These are phyloP conservation scores for Pelochelys cantorii DNA, from an alignment of 2,797 vertebrate genomes.

Conservation along the genomic window DNA sequence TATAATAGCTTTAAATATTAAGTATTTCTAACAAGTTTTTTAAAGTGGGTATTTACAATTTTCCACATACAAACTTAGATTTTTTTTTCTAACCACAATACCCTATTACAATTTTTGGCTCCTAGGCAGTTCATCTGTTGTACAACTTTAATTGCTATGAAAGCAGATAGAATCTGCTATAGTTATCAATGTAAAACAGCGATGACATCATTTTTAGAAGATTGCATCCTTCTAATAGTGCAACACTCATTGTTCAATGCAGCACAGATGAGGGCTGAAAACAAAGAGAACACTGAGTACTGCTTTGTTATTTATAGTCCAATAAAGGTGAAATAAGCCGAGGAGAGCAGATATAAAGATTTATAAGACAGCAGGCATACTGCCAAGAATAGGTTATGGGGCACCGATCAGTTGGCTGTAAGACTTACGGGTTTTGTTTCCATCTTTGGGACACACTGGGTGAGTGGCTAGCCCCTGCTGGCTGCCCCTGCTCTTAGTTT, in stretches of 20 bases:
- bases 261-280: background rate
- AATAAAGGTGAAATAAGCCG: constrained; percentile 62
- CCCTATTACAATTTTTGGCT: background rate
- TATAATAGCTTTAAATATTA: background rate
- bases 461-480: background rate
- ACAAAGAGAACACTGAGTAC: background rate
- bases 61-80: background rate
- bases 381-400: constrained; percentile 54
- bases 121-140: background rate
- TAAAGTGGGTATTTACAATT: background rate
- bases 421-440: constrained; percentile 41
- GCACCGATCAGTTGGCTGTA: constrained; percentile 25
- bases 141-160: background rate
- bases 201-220: background rate
- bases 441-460: constrained; percentile 17
- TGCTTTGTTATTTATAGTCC: constrained; percentile 44
- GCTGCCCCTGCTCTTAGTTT: background rate
- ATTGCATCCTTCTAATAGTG: background rate
- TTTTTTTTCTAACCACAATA: background rate
- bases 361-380: constrained; percentile 39
- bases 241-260: background rate
- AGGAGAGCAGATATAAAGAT: constrained; percentile 38
- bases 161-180: background rate
- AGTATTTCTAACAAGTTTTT: constrained; percentile 5
- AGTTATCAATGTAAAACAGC: constrained; percentile 4